These are phyloP conservation scores for Alca torda DNA, from an alignment of 2,797 vertebrate genomes.

Conservation along the genomic window DNA sequence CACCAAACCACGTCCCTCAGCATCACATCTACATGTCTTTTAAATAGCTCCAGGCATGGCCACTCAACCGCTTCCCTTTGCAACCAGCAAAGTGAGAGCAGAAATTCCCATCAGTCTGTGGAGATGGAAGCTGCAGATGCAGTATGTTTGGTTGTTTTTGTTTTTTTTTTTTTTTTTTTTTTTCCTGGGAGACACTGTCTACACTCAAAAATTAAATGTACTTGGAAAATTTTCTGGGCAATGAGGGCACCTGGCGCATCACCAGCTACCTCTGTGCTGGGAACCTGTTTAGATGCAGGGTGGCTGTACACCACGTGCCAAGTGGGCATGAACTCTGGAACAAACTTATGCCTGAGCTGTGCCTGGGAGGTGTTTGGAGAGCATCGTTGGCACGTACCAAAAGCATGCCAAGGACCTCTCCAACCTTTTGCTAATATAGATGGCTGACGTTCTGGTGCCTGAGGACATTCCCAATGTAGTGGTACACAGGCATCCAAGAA, in stretches of 20 bases:
- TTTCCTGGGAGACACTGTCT: background rate
- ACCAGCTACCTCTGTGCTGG: accelerated
- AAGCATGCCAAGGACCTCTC: background rate
- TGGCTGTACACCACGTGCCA: background rate
- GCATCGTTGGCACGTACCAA: background rate
- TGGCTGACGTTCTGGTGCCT: background rate
- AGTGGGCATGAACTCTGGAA: background rate
- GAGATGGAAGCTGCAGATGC: background rate
- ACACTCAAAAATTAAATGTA: background rate
- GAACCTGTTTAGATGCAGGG: background rate
- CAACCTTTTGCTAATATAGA: background rate
- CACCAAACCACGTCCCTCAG: background rate
- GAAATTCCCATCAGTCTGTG: background rate
- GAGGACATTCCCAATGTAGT: accelerated
- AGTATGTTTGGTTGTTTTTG: background rate
- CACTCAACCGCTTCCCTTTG: background rate
- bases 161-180: background rate
- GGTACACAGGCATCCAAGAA: background rate
- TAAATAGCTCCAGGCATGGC: background rate
- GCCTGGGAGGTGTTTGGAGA: background rate
- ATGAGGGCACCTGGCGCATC: background rate
- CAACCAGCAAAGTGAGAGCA: background rate
- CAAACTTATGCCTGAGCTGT: accelerated
- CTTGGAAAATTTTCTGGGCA: background rate
- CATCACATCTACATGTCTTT: background rate